These are phyloP conservation scores for Reticulitermes lucifugus DNA, from an alignment of 2,888 invertebrate species.

Conservation along the genomic window DNA sequence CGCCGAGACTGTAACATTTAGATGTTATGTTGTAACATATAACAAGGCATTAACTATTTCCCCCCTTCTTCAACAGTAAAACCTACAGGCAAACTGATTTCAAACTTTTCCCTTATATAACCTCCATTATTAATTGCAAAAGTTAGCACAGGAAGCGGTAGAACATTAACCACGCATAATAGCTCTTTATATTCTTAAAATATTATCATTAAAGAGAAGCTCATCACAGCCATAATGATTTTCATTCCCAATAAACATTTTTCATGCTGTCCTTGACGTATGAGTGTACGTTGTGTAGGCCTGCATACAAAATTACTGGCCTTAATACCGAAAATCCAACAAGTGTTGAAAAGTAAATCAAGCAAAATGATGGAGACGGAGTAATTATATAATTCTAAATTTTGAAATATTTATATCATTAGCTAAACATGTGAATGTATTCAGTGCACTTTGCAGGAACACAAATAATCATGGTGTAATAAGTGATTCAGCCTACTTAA, in stretches of 20 bases:
- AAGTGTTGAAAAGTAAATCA: too few species aligned
- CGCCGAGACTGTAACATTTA: neutral
- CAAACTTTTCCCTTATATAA: slow-evolving; percentile 32
- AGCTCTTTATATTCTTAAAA: slow-evolving; percentile 10
- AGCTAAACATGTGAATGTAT: too few species aligned
- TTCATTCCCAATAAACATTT: neutral
- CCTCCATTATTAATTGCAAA: slow-evolving; percentile 21
- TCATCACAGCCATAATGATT: neutral
- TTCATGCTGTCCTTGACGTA: neutral
- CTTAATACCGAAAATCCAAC: too few species aligned
- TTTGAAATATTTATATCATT: too few species aligned
- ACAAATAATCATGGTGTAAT: too few species aligned
- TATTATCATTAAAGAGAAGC: slow-evolving; percentile 1
- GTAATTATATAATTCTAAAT: too few species aligned
- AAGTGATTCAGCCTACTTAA: too few species aligned
- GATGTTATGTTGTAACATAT: neutral
- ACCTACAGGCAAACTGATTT: slow-evolving; percentile 32
- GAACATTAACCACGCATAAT: slow-evolving; percentile 18
- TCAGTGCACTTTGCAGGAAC: too few species aligned
- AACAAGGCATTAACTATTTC: slow-evolving; percentile 33
- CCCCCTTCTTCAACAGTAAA: slow-evolving; percentile 10
- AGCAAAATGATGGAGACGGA: too few species aligned
- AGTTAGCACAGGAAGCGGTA: neutral
- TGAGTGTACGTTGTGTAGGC: neutral
- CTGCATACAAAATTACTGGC: neutral